Conservation (phyloP, 2,113 vertebrate species). For the Otis tarda region DNA sequence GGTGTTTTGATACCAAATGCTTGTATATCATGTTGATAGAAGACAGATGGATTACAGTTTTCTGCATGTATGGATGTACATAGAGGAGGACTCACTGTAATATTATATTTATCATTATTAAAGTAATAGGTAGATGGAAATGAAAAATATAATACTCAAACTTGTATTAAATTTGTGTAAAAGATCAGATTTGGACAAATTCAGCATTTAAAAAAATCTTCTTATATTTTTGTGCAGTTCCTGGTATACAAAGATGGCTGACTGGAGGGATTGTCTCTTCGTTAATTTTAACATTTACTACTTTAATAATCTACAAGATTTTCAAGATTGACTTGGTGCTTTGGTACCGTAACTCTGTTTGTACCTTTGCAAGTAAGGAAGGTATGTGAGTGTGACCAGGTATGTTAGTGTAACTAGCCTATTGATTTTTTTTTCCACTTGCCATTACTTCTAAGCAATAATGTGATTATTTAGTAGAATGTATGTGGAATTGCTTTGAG, state of each 20-base stretch:
- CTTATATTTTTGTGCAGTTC: conserved; percentile 69
- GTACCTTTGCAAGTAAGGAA: conserved; percentile 72
- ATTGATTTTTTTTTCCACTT: not conserved
- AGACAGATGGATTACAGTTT: not conserved
- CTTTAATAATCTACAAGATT: conserved; percentile 73
- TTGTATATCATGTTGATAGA: not conserved
- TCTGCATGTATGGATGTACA: not conserved
- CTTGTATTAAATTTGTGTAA: not conserved
- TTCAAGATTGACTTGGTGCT: conserved; percentile 89
- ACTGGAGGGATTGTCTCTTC: conserved; percentile 65
- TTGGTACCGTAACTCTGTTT: conserved; percentile 78
- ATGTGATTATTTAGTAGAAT: not conserved
- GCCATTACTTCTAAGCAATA: not conserved
- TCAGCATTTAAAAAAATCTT: not conserved
- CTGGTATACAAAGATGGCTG: conserved; percentile 60
- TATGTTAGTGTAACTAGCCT: not conserved
- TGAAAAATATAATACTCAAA: not conserved
- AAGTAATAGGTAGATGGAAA: not conserved
- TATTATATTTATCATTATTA: not conserved
- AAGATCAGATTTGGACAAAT: not conserved
- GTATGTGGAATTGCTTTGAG: not conserved
- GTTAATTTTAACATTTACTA: conserved; percentile 61
- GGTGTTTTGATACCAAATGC: not conserved
- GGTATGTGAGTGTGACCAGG: conserved; percentile 71
- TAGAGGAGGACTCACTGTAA: not conserved